Conservation (phyloP, 1,140 invertebrate genomes). For the Popillia japonica region DNA sequence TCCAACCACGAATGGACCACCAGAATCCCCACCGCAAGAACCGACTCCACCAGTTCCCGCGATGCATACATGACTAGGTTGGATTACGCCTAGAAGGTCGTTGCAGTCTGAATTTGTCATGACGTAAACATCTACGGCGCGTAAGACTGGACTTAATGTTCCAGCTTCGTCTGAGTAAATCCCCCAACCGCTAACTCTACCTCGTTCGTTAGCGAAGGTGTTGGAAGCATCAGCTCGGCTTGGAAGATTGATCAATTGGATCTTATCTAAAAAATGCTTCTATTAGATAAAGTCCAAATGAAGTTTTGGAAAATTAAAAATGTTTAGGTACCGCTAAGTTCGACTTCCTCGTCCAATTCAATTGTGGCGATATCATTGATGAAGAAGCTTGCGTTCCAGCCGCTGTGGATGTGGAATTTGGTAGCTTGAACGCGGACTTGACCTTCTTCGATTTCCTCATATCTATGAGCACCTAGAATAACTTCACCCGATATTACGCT, state of each 20-base stretch:
- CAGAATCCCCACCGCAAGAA: constrained; percentile 61
- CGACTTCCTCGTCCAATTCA: not conserved
- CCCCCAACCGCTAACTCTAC: constrained; percentile 62
- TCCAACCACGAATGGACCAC: constrained; percentile 60
- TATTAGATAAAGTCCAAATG: too few species aligned
- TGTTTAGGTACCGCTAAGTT: constrained; percentile 26
- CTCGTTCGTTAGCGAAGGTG: not conserved
- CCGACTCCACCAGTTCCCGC: constrained; percentile 59
- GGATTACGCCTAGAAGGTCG: constrained; percentile 54
- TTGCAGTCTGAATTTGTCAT: constrained; percentile 55
- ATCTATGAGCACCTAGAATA: constrained; percentile 33
- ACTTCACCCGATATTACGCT: constrained; percentile 2
- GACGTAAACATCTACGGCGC: constrained; percentile 49
- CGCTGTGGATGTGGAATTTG: constrained; percentile 19
- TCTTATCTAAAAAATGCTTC: not conserved
- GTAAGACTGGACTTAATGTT: constrained; percentile 54
- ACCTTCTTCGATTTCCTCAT: constrained; percentile 26
- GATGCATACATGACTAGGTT: constrained; percentile 63
- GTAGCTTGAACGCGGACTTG: not conserved
- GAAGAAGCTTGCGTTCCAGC: not conserved
- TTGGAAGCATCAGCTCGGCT: constrained; percentile 16
- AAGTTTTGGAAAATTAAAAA: too few species aligned
- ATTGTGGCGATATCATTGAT: constrained; percentile 41
- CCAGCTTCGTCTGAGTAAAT: constrained; percentile 57
- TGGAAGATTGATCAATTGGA: constrained; percentile 9